Conservation (phyloP, 2,888 invertebrate species). For the Chrysotoxum bicinctum region DNA sequence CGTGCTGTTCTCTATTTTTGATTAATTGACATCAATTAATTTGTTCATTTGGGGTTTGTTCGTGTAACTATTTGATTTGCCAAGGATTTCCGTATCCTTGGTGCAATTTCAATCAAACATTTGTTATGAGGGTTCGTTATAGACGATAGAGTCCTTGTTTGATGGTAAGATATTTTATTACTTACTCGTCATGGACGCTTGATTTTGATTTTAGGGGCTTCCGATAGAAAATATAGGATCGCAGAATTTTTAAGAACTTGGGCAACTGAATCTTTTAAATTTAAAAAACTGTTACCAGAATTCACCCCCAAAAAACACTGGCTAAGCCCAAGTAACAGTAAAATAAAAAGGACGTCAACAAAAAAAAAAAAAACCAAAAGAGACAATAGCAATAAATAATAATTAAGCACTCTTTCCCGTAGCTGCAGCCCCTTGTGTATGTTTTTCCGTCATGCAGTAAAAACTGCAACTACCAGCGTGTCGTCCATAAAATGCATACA, state of each 20-base stretch:
- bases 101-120: slow-evolving; percentile 28
- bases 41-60: slow-evolving; percentile 57
- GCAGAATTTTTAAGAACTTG: not conserved
- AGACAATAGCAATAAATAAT: slow-evolving; percentile 65
- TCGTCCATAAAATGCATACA: slow-evolving; percentile 57
- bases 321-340: not conserved
- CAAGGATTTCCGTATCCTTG: slow-evolving; percentile 41
- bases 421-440: slow-evolving; percentile 26
- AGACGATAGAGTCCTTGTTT: not conserved
- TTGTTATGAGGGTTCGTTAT: slow-evolving; percentile 22
- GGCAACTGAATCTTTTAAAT: not conserved
- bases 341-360: slow-evolving; percentile 29
- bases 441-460: slow-evolving; percentile 39
- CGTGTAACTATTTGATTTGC: slow-evolving; percentile 40
- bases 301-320: slow-evolving; percentile 19
- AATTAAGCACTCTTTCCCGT: slow-evolving; percentile 66
- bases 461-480: slow-evolving; percentile 50
- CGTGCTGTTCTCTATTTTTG: slow-evolving; percentile 48
- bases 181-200: slow-evolving; percentile 55
- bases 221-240: not conserved
- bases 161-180: slow-evolving; percentile 21
- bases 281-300: not conserved
- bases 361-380: too few relatives aligned
- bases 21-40: slow-evolving; percentile 71
- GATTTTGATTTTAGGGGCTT: slow-evolving; percentile 38